Percentiles rank a stretch among this genome's conserved stretches.
These are phyloP conservation scores for Brenthis ino DNA, from an alignment of 2,888 invertebrate genomes.

Conservation along the genomic window DNA sequence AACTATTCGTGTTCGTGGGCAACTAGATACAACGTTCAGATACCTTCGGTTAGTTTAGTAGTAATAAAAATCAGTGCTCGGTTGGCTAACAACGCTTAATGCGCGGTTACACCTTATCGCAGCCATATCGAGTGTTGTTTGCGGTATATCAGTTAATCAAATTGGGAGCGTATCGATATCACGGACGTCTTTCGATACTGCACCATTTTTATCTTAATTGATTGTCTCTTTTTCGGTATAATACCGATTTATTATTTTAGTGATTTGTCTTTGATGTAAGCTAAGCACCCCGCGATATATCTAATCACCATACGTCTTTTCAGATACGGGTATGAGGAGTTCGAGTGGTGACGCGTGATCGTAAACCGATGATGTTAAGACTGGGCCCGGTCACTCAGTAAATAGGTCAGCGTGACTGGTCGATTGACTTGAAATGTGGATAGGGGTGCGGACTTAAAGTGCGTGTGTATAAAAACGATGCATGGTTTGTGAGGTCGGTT, in stretches of 20 bases:
- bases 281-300: conserved; percentile 32
- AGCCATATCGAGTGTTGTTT: conserved; percentile 74
- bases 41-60: conserved; percentile 64
- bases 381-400: conserved; percentile 39
- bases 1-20: conserved; percentile 16
- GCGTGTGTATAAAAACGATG: conserved; percentile 78
- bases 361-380: conserved; percentile 44
- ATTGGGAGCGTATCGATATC: conserved; percentile 79
- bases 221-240: conserved; percentile 74
- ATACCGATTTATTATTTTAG: conserved; percentile 56
- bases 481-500: conserved; percentile 79
- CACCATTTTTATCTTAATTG: conserved; percentile 77
- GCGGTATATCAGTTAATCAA: conserved; percentile 76
- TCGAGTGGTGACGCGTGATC: conserved; percentile 29
- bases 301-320: conserved; percentile 41
- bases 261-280: conserved; percentile 57
- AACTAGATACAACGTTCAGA: conserved; percentile 46
- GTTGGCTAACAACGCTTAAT: conserved; percentile 76
- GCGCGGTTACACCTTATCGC: conserved; percentile 71
- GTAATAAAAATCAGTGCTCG: conserved; percentile 77
- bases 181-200: conserved; percentile 68
- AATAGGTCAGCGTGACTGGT: conserved; percentile 52
- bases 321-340: conserved; percentile 55
- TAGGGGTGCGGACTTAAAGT: conserved; percentile 73
- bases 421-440: conserved; percentile 65